Base-by-base conservation (phyloP, 2,888 invertebrate species). In the Mimachlamys varia region DNA sequence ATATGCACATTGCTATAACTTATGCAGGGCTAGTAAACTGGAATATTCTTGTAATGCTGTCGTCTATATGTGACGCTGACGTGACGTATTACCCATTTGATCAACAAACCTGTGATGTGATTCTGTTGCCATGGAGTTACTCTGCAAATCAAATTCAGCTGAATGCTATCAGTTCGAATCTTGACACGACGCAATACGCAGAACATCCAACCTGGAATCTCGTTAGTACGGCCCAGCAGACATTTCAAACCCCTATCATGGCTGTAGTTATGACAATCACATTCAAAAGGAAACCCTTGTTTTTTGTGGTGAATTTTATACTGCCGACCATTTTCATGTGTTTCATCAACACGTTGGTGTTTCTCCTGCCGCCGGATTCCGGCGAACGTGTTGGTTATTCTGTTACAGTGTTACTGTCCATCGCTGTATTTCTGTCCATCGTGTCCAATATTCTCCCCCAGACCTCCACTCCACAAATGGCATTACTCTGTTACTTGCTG, bases 41-140 rank as follows among this genome's bases (percentile, higher is more conserved):
- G 76, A 1, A 0, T 76, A 22, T 76, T 33, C 76, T 33, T 13
- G 76, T 76, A 33, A 76, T 33, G 33, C 33, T 76, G 10, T 33
- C 0, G 2, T 33, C 33, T 22, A 7, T 22, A 22, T 76, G 76
- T 15, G 76, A 76, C 15, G 76, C 76, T 27, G 76, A 76, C 33
- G 76, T 76, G 7, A 76, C 33, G 3, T 76, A 76, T 76, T 76
- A 76, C 76, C 76, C 76, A 33, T 76, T 76, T 76, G 76, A 76
- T 33, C 76, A 76, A 76, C 76, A 76, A 33, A 27, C 33, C 12
- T 76, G 76, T 33, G 27, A 17, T 76, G 0, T 76, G 0, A 3
- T 33, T 13, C 13, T 76, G 76, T 33, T 27, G 0, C 76, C 76
- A 76, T 76, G 76, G 76, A 33, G 76, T 4, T 76, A 76, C 33